Percentiles rank a stretch among this genome's conserved stretches.
phyloP scores from a whole-genome alignment of 2,113 vertebrate species.

The Callaeas wilsoni region DNA sequence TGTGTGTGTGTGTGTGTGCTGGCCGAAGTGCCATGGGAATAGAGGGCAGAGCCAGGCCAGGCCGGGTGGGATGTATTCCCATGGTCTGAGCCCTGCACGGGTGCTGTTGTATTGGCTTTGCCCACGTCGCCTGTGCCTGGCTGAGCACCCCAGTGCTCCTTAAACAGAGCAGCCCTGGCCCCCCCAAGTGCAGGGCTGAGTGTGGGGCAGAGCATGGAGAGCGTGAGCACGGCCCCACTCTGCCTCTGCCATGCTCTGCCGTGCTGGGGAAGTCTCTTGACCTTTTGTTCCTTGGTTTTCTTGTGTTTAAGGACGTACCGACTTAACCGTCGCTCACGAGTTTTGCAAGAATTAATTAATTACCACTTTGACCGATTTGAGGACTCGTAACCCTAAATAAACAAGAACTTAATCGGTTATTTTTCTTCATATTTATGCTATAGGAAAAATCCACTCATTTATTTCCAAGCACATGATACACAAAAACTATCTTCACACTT shows the following conservation, averaged over 20 bases:
- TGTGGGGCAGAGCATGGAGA: neutral
- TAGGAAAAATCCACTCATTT: constrained; percentile 26
- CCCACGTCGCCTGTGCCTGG: fast-evolving
- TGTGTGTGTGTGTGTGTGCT: too few relatives aligned
- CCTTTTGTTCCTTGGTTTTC: neutral
- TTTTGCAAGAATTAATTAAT: constrained; percentile 29
- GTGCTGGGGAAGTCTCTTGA: neutral
- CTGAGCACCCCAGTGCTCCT: neutral
- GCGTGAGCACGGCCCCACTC: fast-evolving
- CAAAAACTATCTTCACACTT: constrained; percentile 51
- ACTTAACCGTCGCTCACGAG: neutral
- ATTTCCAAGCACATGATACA: constrained; percentile 18
- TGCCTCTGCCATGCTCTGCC: neutral
- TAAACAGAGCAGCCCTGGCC: neutral
- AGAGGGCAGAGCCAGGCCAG: neutral
- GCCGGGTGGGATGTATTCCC: neutral
- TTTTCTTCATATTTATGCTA: constrained; percentile 8
- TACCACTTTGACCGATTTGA: neutral
- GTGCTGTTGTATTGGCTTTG: neutral
- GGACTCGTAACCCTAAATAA: neutral
- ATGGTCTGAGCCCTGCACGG: neutral
- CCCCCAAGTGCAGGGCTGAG: neutral
- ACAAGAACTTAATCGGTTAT: neutral
- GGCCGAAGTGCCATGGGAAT: fast-evolving
- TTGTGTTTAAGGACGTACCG: neutral